These are phyloP conservation scores for Orbicella faveolata DNA, from an alignment of 64 coral and sea anemone species.

Conservation along the genomic window DNA sequence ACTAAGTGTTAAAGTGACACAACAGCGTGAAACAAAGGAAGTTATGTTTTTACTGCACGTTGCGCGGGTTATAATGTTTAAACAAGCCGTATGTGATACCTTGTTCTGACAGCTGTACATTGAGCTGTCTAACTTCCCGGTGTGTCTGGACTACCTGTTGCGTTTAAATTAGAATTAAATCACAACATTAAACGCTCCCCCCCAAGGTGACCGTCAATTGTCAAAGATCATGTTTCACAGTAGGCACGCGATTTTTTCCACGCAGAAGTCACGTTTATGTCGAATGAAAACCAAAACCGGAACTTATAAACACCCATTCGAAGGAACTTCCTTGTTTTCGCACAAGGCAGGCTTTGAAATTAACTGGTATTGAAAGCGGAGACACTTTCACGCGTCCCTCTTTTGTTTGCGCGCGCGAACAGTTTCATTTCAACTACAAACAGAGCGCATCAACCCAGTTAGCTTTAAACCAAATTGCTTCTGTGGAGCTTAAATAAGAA, in stretches of 20 bases:
- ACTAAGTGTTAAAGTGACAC: constrained; percentile 35
- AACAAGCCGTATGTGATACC: constrained; percentile 25
- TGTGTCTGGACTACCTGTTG: neutral
- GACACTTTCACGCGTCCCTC: neutral
- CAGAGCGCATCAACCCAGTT: neutral
- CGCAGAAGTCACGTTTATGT: neutral
- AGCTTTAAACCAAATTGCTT: no score
- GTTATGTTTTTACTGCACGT: constrained; percentile 1
- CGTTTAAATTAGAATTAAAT: neutral
- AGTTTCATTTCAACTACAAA: neutral
- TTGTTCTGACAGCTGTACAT: constrained; percentile 22
- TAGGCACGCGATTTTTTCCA: neutral
- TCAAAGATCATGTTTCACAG: neutral
- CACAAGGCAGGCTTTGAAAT: neutral
- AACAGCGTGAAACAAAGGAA: neutral
- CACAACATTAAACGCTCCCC: neutral
- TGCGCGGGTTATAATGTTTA: constrained; percentile 13
- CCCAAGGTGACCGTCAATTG: neutral
- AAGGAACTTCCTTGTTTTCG: neutral
- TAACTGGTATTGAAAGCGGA: neutral
- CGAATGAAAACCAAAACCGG: neutral
- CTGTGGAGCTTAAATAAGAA: no score
- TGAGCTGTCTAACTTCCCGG: constrained; percentile 13
- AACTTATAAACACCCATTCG: neutral
- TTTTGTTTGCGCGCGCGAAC: neutral